Percentiles rank a stretch among this genome's conserved stretches.
Evolutionary conservation across 2,113 vertebrate genomes (phyloP).

Genomic region (Axis porcinus): DNA sequence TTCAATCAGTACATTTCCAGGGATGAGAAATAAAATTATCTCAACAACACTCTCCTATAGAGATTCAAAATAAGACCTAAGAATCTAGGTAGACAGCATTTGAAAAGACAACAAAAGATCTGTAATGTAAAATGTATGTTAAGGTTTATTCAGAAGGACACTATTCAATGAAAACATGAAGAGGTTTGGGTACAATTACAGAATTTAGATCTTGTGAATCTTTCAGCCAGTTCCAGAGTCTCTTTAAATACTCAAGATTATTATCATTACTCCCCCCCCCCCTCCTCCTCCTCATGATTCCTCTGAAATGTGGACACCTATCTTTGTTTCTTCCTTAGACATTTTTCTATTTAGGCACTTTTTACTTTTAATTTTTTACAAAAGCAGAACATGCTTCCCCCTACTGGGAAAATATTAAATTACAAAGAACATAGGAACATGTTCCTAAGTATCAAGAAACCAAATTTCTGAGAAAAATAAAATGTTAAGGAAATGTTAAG

Average conservation of each 20-base stretch:
- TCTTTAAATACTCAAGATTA: neutral
- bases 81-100: constrained; percentile 75
- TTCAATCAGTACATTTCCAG: constrained; percentile 50
- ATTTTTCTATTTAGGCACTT: constrained; percentile 34
- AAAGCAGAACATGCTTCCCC: constrained; percentile 78
- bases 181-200: neutral
- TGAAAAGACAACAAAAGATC: constrained; percentile 70
- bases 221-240: neutral
- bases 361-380: neutral
- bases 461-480: neutral
- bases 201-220: neutral
- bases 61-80: constrained; percentile 59
- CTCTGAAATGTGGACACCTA: constrained; percentile 41
- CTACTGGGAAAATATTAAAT: constrained; percentile 80
- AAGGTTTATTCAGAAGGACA: constrained; percentile 62
- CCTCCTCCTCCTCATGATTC: constrained; percentile 14
- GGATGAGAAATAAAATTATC: constrained; percentile 47
- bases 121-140: constrained; percentile 60
- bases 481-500: neutral
- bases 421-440: constrained; percentile 62
- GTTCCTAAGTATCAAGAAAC: neutral
- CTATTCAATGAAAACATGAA: constrained; percentile 37
- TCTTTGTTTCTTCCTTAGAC: constrained; percentile 63
- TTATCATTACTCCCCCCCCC: neutral
- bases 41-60: constrained; percentile 10